Base-by-base conservation (phyloP, 2,113 vertebrate species). In the Polypterus senegalus region DNA sequence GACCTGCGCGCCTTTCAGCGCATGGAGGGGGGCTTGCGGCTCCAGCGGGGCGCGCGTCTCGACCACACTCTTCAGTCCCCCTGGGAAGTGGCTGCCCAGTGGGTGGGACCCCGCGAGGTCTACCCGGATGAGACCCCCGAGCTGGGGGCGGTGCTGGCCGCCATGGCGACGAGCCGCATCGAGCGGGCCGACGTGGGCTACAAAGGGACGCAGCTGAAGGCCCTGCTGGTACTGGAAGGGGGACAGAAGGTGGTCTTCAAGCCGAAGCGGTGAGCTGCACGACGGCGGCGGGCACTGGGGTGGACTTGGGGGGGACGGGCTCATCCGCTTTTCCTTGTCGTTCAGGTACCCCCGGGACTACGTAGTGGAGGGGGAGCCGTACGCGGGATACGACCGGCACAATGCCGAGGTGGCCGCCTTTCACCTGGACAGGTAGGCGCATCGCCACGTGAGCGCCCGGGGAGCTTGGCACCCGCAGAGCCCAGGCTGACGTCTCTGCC, bases 211-310 rank as follows among this genome's bases (percentile, higher is more conserved):
- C 96, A 99, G 45, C 87, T 99, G 64, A 98, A 99, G 73, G 93
- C 95, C 61, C 74, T 99, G 70, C 76, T 99, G 60, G 87, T 97
- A 63, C 90, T 99, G 63, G 96, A 99, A 49, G 94, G 93, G 59
- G 94, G 93, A 3, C 96, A 99, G 79, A 99, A 99, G 74, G 95
- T 98, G 11, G 96, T 99, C 71, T 99, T 99, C 79, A 99, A 99
- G 69, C 96, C 96, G 60, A 99, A 93, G 70, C 91, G 96, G 96
- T 97, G 68, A 83, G 71, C 67, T 3, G 10, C 54, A 47, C 54
- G 59, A 0, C 47, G 60, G 1, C 2, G 49, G 3, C 8, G 7
- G 47, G 11, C 43, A 49, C 51, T 1, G 1, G 56, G 60, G 49
- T 3, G 9, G 1, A 9, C 27, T 27, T 27, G 27, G 27, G 27